Evolutionary conservation across 2,888 invertebrate genomes (phyloP), one percentile per base, ranked within the genome.

Genomic region (Drosophila multiciliata): DNA sequence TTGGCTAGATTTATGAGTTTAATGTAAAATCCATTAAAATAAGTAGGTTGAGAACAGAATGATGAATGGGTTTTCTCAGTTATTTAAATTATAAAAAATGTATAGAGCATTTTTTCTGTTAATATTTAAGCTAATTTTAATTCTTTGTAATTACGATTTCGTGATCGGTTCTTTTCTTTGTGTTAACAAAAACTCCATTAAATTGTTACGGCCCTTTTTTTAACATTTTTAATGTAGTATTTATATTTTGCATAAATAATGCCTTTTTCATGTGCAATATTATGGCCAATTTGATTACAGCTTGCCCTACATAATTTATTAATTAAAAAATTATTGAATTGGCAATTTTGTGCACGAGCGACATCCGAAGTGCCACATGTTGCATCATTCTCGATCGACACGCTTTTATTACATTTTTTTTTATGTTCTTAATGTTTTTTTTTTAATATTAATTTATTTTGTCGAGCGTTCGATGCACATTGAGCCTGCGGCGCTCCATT

Each of bases 311-410:
- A 75, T 83, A 82, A 80, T 75, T 80, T 69, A 72, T 80, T 78
- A 75, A 73, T 71, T 64, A 65, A 59, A 77, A 67, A 76, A 72
- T 70, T 73, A 48, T 66, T 61, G 66, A 66, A 66, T 73, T 73
- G 66, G 69, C 53, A 61, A 76, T 81, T 75, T 75, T 20, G 66
- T 65, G 72, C 75, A 75, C 79, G 67, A 67, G 82, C 48, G 66
- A n/a, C 60, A 53, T 11, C 58, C 40, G 50, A 72, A 77, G 74
- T 83, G 86, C 76, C 74, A 77, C 79, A 76, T 77, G 80, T 87
- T 87, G 84, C 84, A 82, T 82, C 64, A 76, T 78, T 76, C 71
- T 48, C 38, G 60, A 59, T 29, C 66, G 62, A 55, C 58, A 61
- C 60, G 55, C 49, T 32, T 42, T 62, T 33, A 57, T 48, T 29